Conservation (phyloP, 2,113 vertebrate species). For the Podarcis muralis region DNA sequence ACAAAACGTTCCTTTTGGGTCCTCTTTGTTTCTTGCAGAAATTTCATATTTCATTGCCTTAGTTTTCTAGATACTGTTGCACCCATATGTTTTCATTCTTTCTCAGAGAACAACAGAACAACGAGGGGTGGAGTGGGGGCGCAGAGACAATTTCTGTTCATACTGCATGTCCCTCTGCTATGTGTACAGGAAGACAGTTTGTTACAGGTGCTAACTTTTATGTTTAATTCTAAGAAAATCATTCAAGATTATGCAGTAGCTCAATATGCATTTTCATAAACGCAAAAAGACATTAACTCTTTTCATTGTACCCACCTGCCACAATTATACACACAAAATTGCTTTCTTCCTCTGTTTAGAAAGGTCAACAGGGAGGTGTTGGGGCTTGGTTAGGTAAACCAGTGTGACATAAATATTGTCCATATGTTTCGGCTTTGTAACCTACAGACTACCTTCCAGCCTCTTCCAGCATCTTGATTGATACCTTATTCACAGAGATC, state of each 20-base stretch:
- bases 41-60: slow-evolving; percentile 20
- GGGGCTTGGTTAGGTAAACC: slow-evolving; percentile 44
- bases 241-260: slow-evolving; percentile 27
- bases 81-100: neutral
- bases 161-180: neutral
- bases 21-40: slow-evolving; percentile 49
- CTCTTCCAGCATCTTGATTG: slow-evolving; percentile 10
- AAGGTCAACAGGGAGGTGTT: slow-evolving; percentile 54
- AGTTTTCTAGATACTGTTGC: slow-evolving; percentile 29
- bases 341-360: slow-evolving; percentile 41
- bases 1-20: slow-evolving; percentile 53
- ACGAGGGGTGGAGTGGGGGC: too few species aligned
- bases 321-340: slow-evolving; percentile 21
- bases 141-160: slow-evolving; percentile 2
- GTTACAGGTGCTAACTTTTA: slow-evolving; percentile 37
- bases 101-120: neutral
- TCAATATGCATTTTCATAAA: slow-evolving; percentile 33
- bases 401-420: neutral
- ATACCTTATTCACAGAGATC: neutral
- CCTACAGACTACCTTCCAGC: slow-evolving; percentile 1
- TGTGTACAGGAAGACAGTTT: slow-evolving; percentile 13
- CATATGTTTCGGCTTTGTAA: slow-evolving; percentile 16
- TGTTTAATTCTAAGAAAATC: slow-evolving; percentile 43
- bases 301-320: slow-evolving; percentile 38
- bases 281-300: slow-evolving; percentile 38